Conservation (phyloP, 1,140 invertebrate genomes). For the Branchinecta lynchi region DNA sequence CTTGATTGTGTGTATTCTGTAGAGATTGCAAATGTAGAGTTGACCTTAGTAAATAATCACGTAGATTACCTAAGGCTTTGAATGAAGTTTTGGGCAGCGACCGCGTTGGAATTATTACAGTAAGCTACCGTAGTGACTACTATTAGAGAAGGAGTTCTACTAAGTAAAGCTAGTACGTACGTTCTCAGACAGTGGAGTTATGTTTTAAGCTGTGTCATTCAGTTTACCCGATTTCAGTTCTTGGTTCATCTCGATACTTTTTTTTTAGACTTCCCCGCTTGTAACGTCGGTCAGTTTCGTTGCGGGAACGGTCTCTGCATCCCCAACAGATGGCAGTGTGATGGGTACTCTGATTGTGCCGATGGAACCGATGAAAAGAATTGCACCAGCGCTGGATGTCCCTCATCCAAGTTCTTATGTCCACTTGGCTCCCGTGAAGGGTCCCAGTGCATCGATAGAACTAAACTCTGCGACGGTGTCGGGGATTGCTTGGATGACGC, state of each 20-base stretch:
- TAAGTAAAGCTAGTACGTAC: too few species aligned
- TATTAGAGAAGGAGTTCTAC: too few species aligned
- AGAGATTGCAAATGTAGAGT: too few species aligned
- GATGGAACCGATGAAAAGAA: conserved; percentile 60
- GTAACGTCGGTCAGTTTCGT: conserved; percentile 75
- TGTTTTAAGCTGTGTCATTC: too few species aligned
- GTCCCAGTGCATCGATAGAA: conserved; percentile 70
- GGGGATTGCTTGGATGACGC: conserved; percentile 74
- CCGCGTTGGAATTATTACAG: too few species aligned
- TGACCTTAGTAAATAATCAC: too few species aligned
- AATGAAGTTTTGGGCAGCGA: too few species aligned
- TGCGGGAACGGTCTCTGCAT: conserved; percentile 88
- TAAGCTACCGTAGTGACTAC: too few species aligned
- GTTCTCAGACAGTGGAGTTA: too few species aligned
- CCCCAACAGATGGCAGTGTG: conserved; percentile 43
- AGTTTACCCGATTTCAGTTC: too few species aligned
- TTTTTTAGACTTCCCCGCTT: conserved; percentile 63
- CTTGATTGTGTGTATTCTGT: too few species aligned
- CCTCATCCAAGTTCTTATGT: conserved; percentile 80
- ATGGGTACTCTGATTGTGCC: conserved; percentile 28
- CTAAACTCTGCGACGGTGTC: conserved; percentile 74
- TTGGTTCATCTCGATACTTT: neutral
- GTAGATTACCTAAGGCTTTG: too few species aligned
- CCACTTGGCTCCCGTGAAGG: conserved; percentile 51
- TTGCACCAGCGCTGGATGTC: conserved; percentile 74